These are phyloP conservation scores for Threskiornis aethiopicus DNA, from an alignment of 2,797 vertebrate species.

Conservation along the genomic window DNA sequence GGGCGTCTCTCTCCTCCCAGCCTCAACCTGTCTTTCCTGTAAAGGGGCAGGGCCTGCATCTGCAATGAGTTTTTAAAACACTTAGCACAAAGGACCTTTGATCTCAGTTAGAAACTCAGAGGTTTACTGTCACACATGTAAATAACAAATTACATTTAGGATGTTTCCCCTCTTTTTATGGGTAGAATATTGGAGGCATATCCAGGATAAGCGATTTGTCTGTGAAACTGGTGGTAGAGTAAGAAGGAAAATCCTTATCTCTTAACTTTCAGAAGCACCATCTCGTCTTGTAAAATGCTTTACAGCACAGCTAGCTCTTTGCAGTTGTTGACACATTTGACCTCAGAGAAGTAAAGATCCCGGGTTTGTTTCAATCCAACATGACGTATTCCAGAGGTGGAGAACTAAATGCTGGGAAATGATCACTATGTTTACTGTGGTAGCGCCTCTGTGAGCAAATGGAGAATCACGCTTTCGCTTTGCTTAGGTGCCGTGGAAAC, in stretches of 20 bases:
- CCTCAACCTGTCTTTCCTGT: constrained; percentile 49
- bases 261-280: neutral
- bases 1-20: neutral
- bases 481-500: neutral
- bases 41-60: constrained; percentile 13
- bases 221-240: neutral
- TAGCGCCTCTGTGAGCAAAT: neutral
- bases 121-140: neutral
- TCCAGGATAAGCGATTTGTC: neutral
- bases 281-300: neutral
- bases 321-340: neutral
- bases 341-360: neutral
- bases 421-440: neutral
- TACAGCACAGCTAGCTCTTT: neutral
- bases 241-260: neutral
- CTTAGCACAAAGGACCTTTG: constrained; percentile 23
- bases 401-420: neutral
- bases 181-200: neutral
- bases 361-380: neutral
- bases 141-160: neutral
- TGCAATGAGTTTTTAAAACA: neutral
- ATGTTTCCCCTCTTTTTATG: neutral
- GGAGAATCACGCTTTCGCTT: neutral
- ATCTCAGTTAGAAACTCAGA: neutral
- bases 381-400: neutral